Evolutionary conservation across 2,113 vertebrate genomes (phyloP), one percentile per base, ranked within the genome.

Genomic region (Seriola dumerili): DNA sequence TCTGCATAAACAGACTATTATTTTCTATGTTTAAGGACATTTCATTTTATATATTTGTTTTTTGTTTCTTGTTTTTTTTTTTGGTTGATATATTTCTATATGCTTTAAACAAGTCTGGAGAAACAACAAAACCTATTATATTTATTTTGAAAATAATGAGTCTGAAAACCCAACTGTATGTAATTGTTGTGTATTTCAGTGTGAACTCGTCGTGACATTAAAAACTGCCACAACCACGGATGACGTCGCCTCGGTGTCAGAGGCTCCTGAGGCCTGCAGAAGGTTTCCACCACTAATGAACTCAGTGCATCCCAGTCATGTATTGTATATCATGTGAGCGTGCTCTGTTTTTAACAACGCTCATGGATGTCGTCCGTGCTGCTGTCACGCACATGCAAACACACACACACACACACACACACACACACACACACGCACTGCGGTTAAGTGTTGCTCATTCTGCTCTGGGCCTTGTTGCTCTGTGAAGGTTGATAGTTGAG

Each of bases 401-500:
- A 50, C n/a, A 62, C 59, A 42, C 4, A 36, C 34, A 36, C 34
- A 36, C 34, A 36, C 34, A 36, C 34, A 36, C 34, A 36, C 34
- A 36, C 34, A 36, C 34, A 36, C 34, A 36, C 34, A 36, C 55
- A 69, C 54, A 58, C 71, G 34, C 46, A 32, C 32, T 4, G 11
- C 3, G 68, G 58, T 65, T 29, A 29, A 29, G 11, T 52, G 71
- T 42, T 12, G 21, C 52, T 52, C 32, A 65, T 66, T 66, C 46
- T 29, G 77, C 76, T 71, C 21, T 23, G 69, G 84, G 82, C 65
- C 44, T 57, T 19, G 80, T 42, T 69, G 70, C 82, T 69, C 12
- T 59, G 58, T 78, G 72, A 83, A 65, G 58, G 85, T 38, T 83
- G 81, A 69, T 71, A 71, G 19, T 82, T 85, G 66, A 9, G 19